Evolutionary conservation across 2,797 vertebrate genomes (phyloP).

Genomic region (Ara ararauna): DNA sequence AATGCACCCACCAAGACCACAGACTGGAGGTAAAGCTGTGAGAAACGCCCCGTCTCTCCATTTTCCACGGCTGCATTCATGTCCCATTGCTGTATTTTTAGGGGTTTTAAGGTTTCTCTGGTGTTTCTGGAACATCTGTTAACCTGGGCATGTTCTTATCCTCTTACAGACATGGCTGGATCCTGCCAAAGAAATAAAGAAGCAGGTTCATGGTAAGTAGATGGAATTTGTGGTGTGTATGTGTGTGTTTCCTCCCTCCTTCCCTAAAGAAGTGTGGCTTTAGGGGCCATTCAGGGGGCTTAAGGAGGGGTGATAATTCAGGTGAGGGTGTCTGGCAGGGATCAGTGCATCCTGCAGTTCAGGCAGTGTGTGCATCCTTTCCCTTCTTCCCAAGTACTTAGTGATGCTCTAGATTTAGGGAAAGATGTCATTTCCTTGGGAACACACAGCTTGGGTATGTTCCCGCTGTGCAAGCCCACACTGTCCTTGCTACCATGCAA

Average conservation of each 20-base stretch:
- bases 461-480: rapidly evolving
- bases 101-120: neutral
- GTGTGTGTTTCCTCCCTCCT: neutral
- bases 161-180: constrained; percentile 92
- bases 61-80: neutral
- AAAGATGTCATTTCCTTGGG: neutral
- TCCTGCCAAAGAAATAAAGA: constrained; percentile 93
- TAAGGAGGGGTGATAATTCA: neutral
- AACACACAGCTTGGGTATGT: neutral
- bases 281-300: neutral
- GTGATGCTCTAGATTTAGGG: neutral
- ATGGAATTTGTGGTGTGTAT: neutral
- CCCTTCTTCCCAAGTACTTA: neutral
- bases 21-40: neutral
- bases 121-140: constrained; percentile 46
- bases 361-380: neutral
- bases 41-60: neutral
- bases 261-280: neutral
- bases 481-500: neutral
- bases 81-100: neutral
- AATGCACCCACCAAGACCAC: neutral
- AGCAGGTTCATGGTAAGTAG: constrained; percentile 90
- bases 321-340: neutral
- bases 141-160: constrained; percentile 68
- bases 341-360: neutral